A percentile compares a stretch with the other conserved stretches of the same genome.
Conservation (phyloP, 2,888 invertebrate genomes). For the Dilophus febrilis region DNA sequence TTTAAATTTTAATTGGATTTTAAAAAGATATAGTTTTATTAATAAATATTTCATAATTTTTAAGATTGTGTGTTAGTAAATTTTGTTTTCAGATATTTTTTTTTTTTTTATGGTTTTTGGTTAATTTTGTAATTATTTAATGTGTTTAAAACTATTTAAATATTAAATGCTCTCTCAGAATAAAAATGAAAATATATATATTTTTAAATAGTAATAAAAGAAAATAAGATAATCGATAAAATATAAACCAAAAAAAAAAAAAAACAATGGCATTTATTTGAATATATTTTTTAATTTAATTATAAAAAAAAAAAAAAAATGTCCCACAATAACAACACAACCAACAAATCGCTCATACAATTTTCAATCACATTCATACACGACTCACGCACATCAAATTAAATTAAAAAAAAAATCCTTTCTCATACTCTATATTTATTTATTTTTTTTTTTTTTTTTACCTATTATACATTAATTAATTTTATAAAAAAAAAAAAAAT, state of each 20-base stretch:
- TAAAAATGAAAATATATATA: neutral
- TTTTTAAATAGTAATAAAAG: no score
- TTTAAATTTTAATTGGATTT: neutral
- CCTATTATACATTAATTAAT: neutral
- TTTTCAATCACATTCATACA: no score
- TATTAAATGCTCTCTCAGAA: neutral
- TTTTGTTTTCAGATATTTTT: neutral
- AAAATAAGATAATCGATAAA: no score
- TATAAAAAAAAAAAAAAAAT: no score
- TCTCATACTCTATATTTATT: neutral
- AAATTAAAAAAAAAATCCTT: no score
- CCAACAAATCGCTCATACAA: no score
- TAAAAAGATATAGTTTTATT: neutral
- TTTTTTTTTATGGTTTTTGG: conserved; percentile 3
- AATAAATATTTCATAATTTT: neutral
- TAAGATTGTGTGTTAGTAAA: neutral
- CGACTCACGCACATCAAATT: no score
- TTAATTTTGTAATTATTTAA: neutral
- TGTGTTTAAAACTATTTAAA: neutral
- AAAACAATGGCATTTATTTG: no score
- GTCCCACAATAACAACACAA: no score
- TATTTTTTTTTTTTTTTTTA: neutral
- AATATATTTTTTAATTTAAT: no score
- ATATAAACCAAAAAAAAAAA: no score
- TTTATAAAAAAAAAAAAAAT: neutral